Percentiles rank a stretch among this genome's conserved stretches.
These are phyloP conservation scores for Zoanthus sansibaricus DNA, from an alignment of 92 coral and sea anemone genomes.

Conservation along the genomic window DNA sequence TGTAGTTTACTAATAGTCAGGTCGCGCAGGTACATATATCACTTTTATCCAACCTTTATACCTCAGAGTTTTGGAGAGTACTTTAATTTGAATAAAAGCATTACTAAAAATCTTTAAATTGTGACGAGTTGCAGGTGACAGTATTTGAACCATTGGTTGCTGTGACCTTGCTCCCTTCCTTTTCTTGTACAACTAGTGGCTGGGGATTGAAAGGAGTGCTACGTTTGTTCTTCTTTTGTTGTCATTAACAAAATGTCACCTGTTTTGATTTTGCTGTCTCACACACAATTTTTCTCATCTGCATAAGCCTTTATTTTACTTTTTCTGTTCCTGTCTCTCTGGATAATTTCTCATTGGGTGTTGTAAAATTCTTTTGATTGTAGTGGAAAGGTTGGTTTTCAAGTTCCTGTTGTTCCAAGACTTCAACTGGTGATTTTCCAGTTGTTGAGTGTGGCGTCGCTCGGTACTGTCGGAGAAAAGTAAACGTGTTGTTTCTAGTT, in stretches of 20 bases:
- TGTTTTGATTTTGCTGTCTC: background rate
- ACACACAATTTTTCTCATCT: slow-evolving; percentile 17
- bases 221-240: background rate
- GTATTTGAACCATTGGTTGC: no score
- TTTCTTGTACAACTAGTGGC: no score
- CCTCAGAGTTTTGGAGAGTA: no score
- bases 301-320: slow-evolving; percentile 1
- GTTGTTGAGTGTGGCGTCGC: slow-evolving; percentile 69
- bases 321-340: background rate
- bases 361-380: slow-evolving; percentile 12
- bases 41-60: no score
- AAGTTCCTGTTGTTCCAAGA: slow-evolving; percentile 44
- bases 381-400: slow-evolving; percentile 17
- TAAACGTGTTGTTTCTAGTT: slow-evolving; percentile 61
- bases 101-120: no score
- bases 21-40: no score
- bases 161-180: no score
- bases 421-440: slow-evolving; percentile 54
- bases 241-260: slow-evolving; percentile 8
- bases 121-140: no score
- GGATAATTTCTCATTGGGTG: slow-evolving; percentile 28
- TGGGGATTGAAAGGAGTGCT: no score
- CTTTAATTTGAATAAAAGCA: no score
- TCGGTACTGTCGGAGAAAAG: slow-evolving; percentile 45
- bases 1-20: no score